Conservation (phyloP, 2,113 vertebrate genomes). For the Hypanus sabinus region DNA sequence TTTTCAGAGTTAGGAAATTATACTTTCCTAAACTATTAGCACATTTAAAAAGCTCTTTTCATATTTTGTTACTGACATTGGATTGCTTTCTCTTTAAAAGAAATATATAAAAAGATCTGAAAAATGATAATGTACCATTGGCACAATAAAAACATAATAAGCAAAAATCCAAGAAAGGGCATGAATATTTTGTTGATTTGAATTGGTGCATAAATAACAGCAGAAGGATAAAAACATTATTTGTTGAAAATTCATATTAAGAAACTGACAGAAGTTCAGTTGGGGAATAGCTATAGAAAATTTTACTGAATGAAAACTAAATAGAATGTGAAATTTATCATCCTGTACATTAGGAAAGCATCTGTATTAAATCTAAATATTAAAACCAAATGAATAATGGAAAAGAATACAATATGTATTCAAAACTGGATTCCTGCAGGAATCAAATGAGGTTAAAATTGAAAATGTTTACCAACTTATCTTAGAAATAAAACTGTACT, state of each 20-base stretch:
- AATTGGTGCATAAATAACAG: not conserved
- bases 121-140: conserved; percentile 1
- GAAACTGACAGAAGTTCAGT: not conserved
- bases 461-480: not conserved
- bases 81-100: not conserved
- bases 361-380: not conserved
- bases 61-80: not conserved
- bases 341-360: too few species aligned
- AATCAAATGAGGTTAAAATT: not conserved
- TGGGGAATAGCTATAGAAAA: not conserved
- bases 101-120: not conserved
- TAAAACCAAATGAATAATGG: not conserved
- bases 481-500: not conserved
- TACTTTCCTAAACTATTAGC: not conserved
- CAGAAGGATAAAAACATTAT: not conserved
- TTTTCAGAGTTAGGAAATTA: not conserved
- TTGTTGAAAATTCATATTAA: not conserved
- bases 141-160: not conserved
- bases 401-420: not conserved
- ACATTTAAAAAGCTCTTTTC: not conserved
- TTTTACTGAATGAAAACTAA: not conserved
- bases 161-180: not conserved
- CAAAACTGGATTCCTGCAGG: not conserved
- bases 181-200: not conserved
- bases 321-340: not conserved